Percentiles rank a stretch among this genome's conserved stretches.
phyloP scores from a whole-genome alignment of 2,797 vertebrate species.

The Coregonus ussuriensis region DNA sequence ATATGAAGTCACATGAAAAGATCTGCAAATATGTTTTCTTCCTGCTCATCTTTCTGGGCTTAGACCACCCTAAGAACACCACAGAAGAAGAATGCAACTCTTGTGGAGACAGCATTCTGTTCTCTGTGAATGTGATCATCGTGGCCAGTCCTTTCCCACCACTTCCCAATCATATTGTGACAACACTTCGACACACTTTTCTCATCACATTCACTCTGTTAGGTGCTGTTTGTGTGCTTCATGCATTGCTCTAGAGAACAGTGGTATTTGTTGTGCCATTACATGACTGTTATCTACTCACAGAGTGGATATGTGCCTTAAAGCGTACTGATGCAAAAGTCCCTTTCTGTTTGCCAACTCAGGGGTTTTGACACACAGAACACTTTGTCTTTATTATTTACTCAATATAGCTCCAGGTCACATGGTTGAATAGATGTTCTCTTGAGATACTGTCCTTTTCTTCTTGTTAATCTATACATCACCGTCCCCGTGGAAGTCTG shows the following conservation, averaged over 20 bases:
- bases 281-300: slow-evolving; percentile 38
- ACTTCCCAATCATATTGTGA: slow-evolving; percentile 36
- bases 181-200: slow-evolving; percentile 39
- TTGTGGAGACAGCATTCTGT: slow-evolving; percentile 14
- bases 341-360: slow-evolving; percentile 40
- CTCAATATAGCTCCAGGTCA: no score
- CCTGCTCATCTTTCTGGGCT: slow-evolving; percentile 34
- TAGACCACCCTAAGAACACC: slow-evolving; percentile 48
- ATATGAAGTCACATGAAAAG: slow-evolving; percentile 46
- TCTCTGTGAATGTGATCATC: neutral
- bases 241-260: slow-evolving; percentile 27
- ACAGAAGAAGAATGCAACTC: slow-evolving; percentile 20
- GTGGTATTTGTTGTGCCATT: slow-evolving; percentile 51
- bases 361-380: slow-evolving; percentile 23
- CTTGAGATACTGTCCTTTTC: neutral
- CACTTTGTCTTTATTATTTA: no score
- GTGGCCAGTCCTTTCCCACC: slow-evolving; percentile 22
- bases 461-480: neutral
- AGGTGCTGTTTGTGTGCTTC: slow-evolving; percentile 31
- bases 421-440: neutral
- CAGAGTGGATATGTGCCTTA: slow-evolving; percentile 46
- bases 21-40: slow-evolving; percentile 31
- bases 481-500: neutral
- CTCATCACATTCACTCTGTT: slow-evolving; percentile 46
- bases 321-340: slow-evolving; percentile 46